Percentiles rank a stretch among this genome's conserved stretches.
Conservation (phyloP, 2,888 invertebrate genomes). For the Proisotoma minuta region DNA sequence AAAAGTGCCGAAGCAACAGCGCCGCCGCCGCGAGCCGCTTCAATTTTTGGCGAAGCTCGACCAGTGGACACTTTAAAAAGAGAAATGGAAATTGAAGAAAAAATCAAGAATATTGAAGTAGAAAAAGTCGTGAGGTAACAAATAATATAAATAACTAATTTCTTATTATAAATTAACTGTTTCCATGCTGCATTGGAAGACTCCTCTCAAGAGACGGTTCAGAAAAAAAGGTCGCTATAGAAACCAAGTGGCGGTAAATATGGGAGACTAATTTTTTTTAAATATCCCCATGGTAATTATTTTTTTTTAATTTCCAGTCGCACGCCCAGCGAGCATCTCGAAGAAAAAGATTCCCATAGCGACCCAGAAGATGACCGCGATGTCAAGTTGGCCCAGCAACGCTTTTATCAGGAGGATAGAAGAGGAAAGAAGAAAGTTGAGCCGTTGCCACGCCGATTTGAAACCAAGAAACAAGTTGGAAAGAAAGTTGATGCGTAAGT, state of each 20-base stretch:
- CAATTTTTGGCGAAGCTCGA: slow-evolving; percentile 90
- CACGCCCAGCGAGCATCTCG: neutral
- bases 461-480: neutral
- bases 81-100: slow-evolving; percentile 86
- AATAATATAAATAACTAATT: neutral
- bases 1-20: too few species aligned
- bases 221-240: neutral
- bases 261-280: neutral
- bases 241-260: neutral
- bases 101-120: slow-evolving; percentile 59
- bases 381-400: neutral
- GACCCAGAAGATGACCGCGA: slow-evolving; percentile 11
- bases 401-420: neutral
- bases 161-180: neutral
- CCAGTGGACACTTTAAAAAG: slow-evolving; percentile 89
- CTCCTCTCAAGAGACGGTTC: neutral
- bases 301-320: neutral
- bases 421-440: too few species aligned
- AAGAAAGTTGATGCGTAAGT: neutral
- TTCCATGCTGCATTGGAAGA: too few species aligned
- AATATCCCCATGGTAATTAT: too few species aligned
- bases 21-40: slow-evolving; percentile 57
- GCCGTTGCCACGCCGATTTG: too few species aligned
- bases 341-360: slow-evolving; percentile 4
- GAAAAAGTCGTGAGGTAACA: slow-evolving; percentile 35